Conservation (phyloP, 2,113 vertebrate genomes). For the Isurus oxyrinchus region DNA sequence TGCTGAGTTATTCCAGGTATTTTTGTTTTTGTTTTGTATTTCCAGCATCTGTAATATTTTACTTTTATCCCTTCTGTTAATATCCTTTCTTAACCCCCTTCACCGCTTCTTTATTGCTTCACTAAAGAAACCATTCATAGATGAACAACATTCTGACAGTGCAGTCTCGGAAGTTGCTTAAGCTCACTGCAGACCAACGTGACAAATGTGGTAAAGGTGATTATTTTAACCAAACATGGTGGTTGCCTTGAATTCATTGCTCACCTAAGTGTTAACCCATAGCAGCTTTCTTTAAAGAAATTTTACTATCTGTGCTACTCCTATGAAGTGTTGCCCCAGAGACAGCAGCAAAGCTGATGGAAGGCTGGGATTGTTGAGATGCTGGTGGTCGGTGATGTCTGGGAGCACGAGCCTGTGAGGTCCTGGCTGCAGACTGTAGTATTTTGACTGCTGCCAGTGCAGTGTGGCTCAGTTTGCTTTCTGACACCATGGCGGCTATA, state of each 20-base stretch:
- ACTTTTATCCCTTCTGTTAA: neutral
- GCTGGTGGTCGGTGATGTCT: no score
- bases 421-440: neutral
- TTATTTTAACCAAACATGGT: neutral
- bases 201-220: neutral
- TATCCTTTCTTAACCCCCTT: neutral
- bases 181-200: neutral
- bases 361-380: no score
- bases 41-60: no score
- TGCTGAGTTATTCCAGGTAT: no score
- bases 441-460: no score
- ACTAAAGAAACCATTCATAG: neutral
- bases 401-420: neutral
- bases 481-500: neutral
- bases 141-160: neutral
- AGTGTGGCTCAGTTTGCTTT: neutral
- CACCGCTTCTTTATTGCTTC: neutral
- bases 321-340: neutral
- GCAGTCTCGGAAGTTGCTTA: neutral
- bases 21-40: no score
- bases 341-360: neutral
- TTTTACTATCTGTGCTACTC: neutral
- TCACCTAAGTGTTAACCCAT: neutral
- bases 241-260: neutral
- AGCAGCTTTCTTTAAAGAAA: neutral